Evolutionary conservation across 2,797 vertebrate genomes (phyloP).

Genomic region (Microtus obscurus): DNA sequence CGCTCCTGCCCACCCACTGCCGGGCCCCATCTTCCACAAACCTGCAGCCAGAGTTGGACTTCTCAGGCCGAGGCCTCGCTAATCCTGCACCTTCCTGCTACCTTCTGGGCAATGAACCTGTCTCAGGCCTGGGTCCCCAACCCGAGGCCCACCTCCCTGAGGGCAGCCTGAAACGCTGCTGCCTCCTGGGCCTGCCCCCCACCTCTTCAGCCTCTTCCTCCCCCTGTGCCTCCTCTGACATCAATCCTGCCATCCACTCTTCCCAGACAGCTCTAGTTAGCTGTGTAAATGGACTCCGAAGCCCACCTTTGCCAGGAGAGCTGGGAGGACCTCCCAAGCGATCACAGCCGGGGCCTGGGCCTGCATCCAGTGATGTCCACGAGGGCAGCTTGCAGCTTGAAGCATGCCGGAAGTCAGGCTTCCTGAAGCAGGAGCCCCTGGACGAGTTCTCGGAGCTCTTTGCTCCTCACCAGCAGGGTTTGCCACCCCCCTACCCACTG

Average conservation of each 20-base stretch:
- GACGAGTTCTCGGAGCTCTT: conserved; percentile 91
- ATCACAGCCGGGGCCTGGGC: conserved; percentile 88
- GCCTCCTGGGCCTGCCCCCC: conserved; percentile 91
- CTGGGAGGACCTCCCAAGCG: conserved; percentile 86
- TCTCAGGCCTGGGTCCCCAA: conserved; percentile 89
- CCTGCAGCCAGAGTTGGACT: conserved; percentile 90
- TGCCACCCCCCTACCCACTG: conserved; percentile 96
- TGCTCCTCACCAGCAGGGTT: conserved; percentile 90
- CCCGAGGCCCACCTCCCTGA: conserved; percentile 92
- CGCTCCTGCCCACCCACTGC: conserved; percentile 83
- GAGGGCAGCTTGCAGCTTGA: conserved; percentile 91
- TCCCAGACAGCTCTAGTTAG: conserved; percentile 95
- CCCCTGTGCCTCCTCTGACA: conserved; percentile 88
- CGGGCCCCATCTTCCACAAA: conserved; percentile 86
- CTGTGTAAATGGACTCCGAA: conserved; percentile 93
- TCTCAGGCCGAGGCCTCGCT: conserved; percentile 87
- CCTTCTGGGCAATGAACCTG: conserved; percentile 96
- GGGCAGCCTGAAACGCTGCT: conserved; percentile 93
- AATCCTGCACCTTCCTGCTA: conserved; percentile 92
- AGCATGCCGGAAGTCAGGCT: conserved; percentile 89
- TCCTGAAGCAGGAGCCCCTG: conserved; percentile 96
- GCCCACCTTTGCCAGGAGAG: conserved; percentile 80
- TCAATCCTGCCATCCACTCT: conserved; percentile 93
- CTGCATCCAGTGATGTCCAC: conserved; percentile 85
- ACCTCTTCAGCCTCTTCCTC: conserved; percentile 90